Evolutionary conservation across 1,140 invertebrate genomes (phyloP), one percentile per base, ranked within the genome.

Genomic region (Ceratoteleas bidentatus): DNA sequence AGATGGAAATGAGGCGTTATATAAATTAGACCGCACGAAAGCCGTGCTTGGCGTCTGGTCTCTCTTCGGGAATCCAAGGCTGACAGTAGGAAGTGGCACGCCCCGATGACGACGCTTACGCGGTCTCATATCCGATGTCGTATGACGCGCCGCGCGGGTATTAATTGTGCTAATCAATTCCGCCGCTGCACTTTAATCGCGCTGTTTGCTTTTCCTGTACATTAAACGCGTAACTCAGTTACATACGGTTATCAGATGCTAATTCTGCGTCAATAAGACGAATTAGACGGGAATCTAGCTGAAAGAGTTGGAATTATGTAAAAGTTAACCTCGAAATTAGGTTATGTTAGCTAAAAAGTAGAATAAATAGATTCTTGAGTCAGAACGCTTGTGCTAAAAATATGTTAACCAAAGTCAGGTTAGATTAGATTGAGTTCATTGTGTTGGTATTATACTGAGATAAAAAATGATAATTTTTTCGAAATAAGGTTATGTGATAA

Each of bases 1-100:
- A 13, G 34, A 75, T 75, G 36, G 9, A 66, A 75, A 66, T 52
- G 45, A 60, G 3, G 54, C 47, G 62, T 75, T 66, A 60, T 60
- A 66, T 75, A 75, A 75, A 75, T 66, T 60, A 66, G 54, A 40
- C 62, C 72, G 14, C 54, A 75, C 0, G 72, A 75, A 75, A 75
- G 61, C 57, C 76, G 58, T 72, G 13, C 16, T 79, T 34, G 66
- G 53, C 60, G 40, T 62, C 61, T 68, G 34, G 76, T 58, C 61
- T 66, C 60, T 65, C 58, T 58, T 78, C 62, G 76, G 61, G 15
- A 65, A 66, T 60, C 56, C 66, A 79, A 79, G 76, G 76, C 65
- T 79, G 50, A 40, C 13, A 61, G 76, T 79, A 79, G 76, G 76
- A 79, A 72, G 68, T 49, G 76, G 43, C 76, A 68, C 76, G 61